These are phyloP conservation scores for Notocelia uddmanniana DNA, from an alignment of 2,888 invertebrate genomes.

Conservation along the genomic window DNA sequence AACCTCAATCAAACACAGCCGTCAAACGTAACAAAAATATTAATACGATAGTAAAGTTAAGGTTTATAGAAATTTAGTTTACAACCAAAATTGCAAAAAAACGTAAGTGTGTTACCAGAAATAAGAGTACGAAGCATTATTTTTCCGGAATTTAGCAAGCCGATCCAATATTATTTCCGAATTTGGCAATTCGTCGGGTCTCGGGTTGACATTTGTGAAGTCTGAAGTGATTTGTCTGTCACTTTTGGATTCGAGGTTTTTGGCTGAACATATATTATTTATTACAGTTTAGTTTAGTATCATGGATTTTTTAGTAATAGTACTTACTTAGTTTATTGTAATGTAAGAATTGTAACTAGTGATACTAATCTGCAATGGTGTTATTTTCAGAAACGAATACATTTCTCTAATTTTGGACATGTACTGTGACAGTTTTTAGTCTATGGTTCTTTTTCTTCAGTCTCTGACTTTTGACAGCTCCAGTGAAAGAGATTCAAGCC, in stretches of 20 bases:
- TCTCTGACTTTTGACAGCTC: slow-evolving; percentile 77
- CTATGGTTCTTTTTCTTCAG: slow-evolving; percentile 52
- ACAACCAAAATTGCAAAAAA: background rate
- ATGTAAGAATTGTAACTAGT: background rate
- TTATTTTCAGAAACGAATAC: background rate
- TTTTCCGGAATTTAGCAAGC: slow-evolving; percentile 30
- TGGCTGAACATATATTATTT: background rate
- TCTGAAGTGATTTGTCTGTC: background rate
- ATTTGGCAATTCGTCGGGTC: background rate
- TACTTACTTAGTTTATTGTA: background rate
- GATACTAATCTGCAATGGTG: background rate
- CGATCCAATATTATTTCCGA: slow-evolving; percentile 9
- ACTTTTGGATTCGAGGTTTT: slow-evolving; percentile 7
- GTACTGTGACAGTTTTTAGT: slow-evolving; percentile 46
- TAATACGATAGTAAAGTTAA: slow-evolving; percentile 35
- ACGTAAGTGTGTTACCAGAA: slow-evolving; percentile 63
- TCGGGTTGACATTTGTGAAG: background rate
- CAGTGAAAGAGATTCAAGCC: slow-evolving; percentile 73
- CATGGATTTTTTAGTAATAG: background rate
- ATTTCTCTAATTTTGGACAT: slow-evolving; percentile 5
- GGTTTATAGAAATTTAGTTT: background rate
- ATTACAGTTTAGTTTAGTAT: background rate
- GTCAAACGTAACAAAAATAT: slow-evolving; percentile 51
- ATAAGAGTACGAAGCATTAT: slow-evolving; percentile 72
- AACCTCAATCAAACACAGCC: slow-evolving; percentile 62